phyloP scores from a whole-genome alignment of 2,113 vertebrate species.

The Recurvirostra avosetta region DNA sequence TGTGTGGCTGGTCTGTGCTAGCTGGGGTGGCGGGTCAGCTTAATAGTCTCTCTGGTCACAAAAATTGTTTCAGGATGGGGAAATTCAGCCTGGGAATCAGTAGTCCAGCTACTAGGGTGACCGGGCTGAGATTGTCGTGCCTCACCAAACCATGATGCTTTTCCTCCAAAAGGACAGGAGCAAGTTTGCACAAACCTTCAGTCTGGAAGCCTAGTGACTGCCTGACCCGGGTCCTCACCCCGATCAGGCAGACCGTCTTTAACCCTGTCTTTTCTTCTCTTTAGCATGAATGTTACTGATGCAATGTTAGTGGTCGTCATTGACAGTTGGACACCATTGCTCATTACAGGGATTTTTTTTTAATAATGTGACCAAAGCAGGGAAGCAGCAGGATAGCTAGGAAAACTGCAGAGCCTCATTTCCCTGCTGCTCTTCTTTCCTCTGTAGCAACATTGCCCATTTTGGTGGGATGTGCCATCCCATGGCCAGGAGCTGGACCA shows the following conservation, averaged over 20 bases:
- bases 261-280: not conserved
- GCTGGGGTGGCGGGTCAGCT: not conserved
- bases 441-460: not conserved
- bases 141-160: not conserved
- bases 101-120: not conserved
- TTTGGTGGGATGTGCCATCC: not conserved
- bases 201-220: not conserved
- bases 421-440: not conserved
- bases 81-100: not conserved
- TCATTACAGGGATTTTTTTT: not conserved
- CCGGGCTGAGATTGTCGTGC: not conserved
- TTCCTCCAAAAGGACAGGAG: not conserved
- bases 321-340: not conserved
- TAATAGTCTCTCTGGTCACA: not conserved
- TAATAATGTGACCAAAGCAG: not conserved
- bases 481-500: not conserved
- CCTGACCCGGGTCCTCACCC: not conserved
- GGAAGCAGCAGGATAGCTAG: not conserved
- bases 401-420: not conserved
- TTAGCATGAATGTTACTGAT: no score
- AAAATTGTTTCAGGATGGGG: not conserved
- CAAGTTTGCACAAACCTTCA: not conserved
- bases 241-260: not conserved
- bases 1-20: not conserved
- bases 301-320: no score